These are phyloP conservation scores for Hyposoter didymator DNA, from an alignment of 2,888 invertebrate genomes.

Conservation along the genomic window DNA sequence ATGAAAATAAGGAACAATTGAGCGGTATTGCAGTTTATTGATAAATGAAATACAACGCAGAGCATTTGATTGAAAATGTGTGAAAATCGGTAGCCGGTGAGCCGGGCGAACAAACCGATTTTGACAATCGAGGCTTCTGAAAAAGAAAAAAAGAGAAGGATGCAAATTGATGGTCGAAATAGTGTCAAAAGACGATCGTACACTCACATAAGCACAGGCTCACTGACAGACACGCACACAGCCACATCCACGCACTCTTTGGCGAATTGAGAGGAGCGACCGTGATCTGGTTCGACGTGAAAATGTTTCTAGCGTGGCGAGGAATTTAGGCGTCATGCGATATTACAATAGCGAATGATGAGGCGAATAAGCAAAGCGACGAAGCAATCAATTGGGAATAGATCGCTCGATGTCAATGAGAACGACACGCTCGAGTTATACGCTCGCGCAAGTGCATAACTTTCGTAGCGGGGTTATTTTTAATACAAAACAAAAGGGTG, in stretches of 20 bases:
- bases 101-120: constrained; percentile 48
- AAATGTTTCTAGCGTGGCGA: constrained; percentile 62
- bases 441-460: constrained; percentile 58
- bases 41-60: constrained; percentile 56
- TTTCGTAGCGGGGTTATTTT: constrained; percentile 72
- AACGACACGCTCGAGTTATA: constrained; percentile 68
- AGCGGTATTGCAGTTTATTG: constrained; percentile 69
- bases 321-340: constrained; percentile 68
- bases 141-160: constrained; percentile 66
- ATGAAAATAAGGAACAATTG: constrained; percentile 55
- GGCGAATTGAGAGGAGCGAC: constrained; percentile 61
- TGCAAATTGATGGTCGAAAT: constrained; percentile 50
- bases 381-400: constrained; percentile 25
- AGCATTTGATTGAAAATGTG: constrained; percentile 25
- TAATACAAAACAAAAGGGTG: constrained; percentile 71
- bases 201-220: not conserved
- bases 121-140: constrained; percentile 70
- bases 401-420: constrained; percentile 45
- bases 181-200: constrained; percentile 2
- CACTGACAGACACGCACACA: not conserved
- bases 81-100: constrained; percentile 5
- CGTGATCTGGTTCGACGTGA: constrained; percentile 67
- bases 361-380: constrained; percentile 25
- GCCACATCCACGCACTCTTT: not conserved
- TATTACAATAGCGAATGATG: constrained; percentile 68